Evolutionary conservation across 2,797 vertebrate genomes (phyloP).

Genomic region (Brachyrhaphis roseni): DNA sequence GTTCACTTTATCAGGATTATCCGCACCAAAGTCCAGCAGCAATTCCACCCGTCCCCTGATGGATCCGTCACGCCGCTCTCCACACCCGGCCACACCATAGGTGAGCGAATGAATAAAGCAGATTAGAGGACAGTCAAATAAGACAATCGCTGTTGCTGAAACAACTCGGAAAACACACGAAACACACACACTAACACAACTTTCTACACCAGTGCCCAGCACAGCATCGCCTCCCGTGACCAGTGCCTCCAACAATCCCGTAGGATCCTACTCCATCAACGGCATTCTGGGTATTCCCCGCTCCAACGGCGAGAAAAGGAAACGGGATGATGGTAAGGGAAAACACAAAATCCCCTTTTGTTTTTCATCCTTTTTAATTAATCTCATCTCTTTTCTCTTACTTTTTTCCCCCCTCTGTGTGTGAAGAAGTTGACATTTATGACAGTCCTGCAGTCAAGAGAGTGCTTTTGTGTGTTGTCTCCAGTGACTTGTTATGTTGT

Average conservation of each 20-base stretch:
- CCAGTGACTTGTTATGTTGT: constrained; percentile 82
- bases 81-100: constrained; percentile 95
- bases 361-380: constrained; percentile 62
- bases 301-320: constrained; percentile 99
- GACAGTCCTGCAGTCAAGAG: constrained; percentile 72
- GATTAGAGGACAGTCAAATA: constrained; percentile 33
- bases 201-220: constrained; percentile 89
- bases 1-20: constrained; percentile 90
- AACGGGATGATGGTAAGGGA: constrained; percentile 98
- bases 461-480: constrained; percentile 75
- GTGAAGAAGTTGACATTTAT: constrained; percentile 76
- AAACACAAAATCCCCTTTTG: constrained; percentile 42
- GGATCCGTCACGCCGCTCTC: constrained; percentile 90
- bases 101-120: constrained; percentile 78
- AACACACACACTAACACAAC: constrained; percentile 33
- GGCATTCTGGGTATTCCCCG: constrained; percentile 99
- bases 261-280: constrained; percentile 99
- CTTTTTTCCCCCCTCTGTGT: constrained; percentile 59
- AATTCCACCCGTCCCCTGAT: constrained; percentile 97
- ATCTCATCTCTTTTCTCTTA: constrained; percentile 67
- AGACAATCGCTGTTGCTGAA: constrained; percentile 9
- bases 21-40: constrained; percentile 99
- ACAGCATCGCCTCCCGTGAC: constrained; percentile 97
- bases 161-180: neutral
- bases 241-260: constrained; percentile 98